A percentile compares a stretch with the other conserved stretches of the same genome.
These are phyloP conservation scores for Hirundo rustica DNA, from an alignment of 2,797 vertebrate genomes.

Conservation along the genomic window DNA sequence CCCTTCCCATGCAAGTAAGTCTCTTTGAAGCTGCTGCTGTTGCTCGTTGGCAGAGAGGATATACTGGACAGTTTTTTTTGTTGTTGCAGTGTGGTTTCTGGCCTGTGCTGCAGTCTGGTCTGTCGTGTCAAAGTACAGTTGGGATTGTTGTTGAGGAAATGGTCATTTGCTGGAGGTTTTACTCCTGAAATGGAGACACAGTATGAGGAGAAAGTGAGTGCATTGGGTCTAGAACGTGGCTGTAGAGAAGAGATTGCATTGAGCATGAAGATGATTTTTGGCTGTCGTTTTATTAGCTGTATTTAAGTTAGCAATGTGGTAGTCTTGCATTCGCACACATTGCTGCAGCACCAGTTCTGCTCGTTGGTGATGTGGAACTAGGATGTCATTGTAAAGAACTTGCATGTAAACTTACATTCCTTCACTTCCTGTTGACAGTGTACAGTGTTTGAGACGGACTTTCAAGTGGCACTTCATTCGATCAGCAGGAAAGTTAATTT, in stretches of 20 bases:
- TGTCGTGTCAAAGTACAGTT: background rate
- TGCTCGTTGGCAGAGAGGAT: background rate
- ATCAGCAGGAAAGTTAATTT: background rate
- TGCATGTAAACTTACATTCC: background rate
- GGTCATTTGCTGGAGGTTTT: background rate
- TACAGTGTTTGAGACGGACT: background rate
- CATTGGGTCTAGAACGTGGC: background rate
- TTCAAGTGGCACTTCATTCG: background rate
- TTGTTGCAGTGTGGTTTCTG: background rate
- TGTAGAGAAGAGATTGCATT: background rate
- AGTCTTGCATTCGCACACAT: background rate
- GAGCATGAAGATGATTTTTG: background rate
- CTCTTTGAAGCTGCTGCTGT: background rate
- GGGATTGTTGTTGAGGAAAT: background rate
- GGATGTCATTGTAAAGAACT: background rate
- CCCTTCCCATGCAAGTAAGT: constrained; percentile 47
- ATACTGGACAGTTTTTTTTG: background rate
- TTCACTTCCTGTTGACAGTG: background rate
- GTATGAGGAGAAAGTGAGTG: background rate
- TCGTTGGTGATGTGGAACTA: background rate
- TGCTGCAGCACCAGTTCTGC: background rate
- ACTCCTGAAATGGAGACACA: background rate
- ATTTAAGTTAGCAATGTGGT: background rate
- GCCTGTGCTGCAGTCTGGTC: background rate
- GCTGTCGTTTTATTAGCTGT: background rate